Conservation (phyloP, 2,888 invertebrate genomes). For the Ischnura elegans region DNA sequence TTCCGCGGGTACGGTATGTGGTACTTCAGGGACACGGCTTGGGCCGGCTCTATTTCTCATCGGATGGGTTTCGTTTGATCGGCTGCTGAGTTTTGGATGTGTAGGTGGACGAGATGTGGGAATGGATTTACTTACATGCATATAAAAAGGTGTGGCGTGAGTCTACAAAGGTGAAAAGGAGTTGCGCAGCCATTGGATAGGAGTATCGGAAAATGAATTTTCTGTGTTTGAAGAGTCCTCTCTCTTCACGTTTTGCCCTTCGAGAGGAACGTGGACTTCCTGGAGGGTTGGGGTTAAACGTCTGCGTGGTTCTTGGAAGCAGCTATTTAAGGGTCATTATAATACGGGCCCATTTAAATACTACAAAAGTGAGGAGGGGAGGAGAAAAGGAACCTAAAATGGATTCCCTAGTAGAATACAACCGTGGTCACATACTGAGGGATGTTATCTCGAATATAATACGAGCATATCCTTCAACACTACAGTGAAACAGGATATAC, state of each 20-base stretch:
- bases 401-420: not conserved
- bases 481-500: no score
- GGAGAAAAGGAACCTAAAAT: not conserved
- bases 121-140: conserved; percentile 9
- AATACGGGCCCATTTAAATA: conserved; percentile 7
- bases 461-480: no score
- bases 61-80: conserved; percentile 20
- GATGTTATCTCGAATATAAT: not conserved
- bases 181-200: conserved; percentile 15
- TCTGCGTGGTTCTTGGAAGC: not conserved
- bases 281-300: not conserved
- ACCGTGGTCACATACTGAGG: not conserved
- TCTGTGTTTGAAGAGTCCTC: not conserved
- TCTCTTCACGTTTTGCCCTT: not conserved
- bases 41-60: not conserved
- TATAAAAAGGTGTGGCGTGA: not conserved
- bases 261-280: not conserved
- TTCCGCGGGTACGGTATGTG: not conserved
- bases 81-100: not conserved
- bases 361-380: not conserved
- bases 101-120: not conserved
- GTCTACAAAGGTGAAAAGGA: conserved; percentile 8
- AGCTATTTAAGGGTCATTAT: not conserved
- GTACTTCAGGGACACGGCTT: not conserved
- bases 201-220: conserved; percentile 20